These are phyloP conservation scores for Camptogramma bilineatum DNA, from an alignment of 2,888 invertebrate genomes.

Conservation along the genomic window DNA sequence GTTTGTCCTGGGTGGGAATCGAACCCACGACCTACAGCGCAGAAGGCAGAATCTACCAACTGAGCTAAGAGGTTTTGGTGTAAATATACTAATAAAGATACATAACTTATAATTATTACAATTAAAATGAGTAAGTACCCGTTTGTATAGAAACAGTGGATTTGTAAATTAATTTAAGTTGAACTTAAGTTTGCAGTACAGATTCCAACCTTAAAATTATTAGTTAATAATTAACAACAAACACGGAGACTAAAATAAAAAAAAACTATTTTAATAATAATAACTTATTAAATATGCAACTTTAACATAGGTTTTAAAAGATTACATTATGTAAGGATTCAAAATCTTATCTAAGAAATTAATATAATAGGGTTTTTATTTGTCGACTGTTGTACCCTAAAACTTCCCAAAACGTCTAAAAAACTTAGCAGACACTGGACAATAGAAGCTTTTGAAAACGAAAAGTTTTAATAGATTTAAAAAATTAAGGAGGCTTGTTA, in stretches of 20 bases:
- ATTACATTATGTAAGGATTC: slow-evolving; percentile 3
- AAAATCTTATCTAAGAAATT: slow-evolving; percentile 9
- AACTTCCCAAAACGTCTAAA: neutral
- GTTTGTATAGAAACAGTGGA: neutral
- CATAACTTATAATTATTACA: no score
- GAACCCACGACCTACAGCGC: no score
- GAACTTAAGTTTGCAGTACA: slow-evolving; percentile 16
- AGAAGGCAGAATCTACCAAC: no score
- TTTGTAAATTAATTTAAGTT: neutral
- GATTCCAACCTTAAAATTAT: slow-evolving; percentile 21
- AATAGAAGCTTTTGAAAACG: no score
- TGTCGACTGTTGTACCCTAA: slow-evolving; percentile 1
- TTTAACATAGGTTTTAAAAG: slow-evolving; percentile 19
- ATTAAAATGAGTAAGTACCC: neutral
- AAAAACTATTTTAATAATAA: slow-evolving; percentile 33
- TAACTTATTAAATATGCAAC: slow-evolving; percentile 38
- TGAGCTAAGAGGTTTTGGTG: no score
- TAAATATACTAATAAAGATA: no score
- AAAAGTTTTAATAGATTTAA: no score
- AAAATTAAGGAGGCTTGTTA: no score
- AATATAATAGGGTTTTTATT: slow-evolving; percentile 4
- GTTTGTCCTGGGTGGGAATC: no score
- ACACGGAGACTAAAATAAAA: slow-evolving; percentile 36
- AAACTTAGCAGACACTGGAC: neutral
- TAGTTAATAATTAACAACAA: slow-evolving; percentile 28